Evolutionary conservation across 2,888 invertebrate genomes (phyloP).

Genomic region (Synanthedon formicaeformis): DNA sequence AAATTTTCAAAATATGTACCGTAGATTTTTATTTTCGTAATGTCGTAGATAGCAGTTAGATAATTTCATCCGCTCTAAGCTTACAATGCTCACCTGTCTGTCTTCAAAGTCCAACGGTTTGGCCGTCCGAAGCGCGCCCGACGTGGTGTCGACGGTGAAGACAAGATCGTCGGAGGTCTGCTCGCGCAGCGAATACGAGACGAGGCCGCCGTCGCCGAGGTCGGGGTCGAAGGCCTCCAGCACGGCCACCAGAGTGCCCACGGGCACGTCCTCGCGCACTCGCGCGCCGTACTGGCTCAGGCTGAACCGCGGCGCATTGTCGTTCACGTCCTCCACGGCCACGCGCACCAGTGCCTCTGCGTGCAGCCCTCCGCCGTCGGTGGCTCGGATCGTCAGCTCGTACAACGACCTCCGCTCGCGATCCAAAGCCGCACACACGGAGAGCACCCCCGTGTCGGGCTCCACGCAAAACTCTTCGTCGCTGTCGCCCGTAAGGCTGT

Average conservation of each 20-base stretch:
- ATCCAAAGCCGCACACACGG: constrained; percentile 82
- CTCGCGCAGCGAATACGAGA: constrained; percentile 84
- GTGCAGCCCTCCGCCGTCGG: constrained; percentile 81
- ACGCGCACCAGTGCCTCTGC: constrained; percentile 87
- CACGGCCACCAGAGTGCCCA: constrained; percentile 87
- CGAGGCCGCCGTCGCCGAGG: constrained; percentile 82
- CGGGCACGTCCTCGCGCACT: constrained; percentile 91
- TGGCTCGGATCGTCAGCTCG: constrained; percentile 82
- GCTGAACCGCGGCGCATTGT: constrained; percentile 86
- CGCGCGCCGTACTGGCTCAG: constrained; percentile 81
- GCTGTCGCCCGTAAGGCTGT: constrained; percentile 80
- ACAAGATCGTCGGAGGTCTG: constrained; percentile 73
- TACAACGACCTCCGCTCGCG: constrained; percentile 86
- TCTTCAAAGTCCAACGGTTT: constrained; percentile 88
- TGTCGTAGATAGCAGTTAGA: no score
- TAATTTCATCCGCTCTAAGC: no score
- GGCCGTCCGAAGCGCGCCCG: constrained; percentile 87
- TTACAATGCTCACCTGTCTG: constrained; percentile 69
- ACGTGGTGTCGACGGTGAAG: constrained; percentile 86
- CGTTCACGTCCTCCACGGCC: constrained; percentile 90
- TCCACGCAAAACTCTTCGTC: constrained; percentile 87
- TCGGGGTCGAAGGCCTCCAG: constrained; percentile 88
- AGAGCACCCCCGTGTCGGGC: constrained; percentile 79
- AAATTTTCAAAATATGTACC: no score
- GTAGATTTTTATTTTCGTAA: no score